Evolutionary conservation across 2,113 vertebrate genomes (phyloP).

Genomic region (Todiramphus chloris): DNA sequence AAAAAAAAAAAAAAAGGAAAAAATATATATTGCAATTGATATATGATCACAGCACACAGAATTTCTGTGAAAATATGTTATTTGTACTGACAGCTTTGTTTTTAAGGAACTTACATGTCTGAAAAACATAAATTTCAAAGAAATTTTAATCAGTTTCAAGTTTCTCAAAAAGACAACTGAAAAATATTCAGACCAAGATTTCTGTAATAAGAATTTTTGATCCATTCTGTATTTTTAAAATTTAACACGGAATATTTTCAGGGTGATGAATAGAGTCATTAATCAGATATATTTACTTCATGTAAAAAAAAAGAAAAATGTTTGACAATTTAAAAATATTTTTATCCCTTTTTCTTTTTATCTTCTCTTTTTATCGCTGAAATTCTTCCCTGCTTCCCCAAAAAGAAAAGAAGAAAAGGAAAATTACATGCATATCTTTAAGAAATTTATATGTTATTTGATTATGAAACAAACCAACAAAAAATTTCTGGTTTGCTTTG

Average conservation of each 20-base stretch:
- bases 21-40: neutral
- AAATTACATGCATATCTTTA: neutral
- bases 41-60: neutral
- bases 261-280: neutral
- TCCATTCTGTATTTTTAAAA: neutral
- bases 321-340: neutral
- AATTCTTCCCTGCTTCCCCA: neutral
- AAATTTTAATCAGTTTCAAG: neutral
- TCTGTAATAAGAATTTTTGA: neutral
- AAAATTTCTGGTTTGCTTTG: neutral
- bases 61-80: neutral
- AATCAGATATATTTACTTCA: neutral
- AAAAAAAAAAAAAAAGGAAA: neutral
- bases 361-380: neutral
- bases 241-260: neutral
- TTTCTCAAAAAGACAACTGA: neutral
- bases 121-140: neutral
- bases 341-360: neutral
- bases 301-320: neutral
- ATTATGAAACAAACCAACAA: neutral
- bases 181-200: neutral
- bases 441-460: neutral
- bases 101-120: neutral
- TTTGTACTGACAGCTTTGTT: neutral
- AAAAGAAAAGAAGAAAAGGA: neutral